These are phyloP conservation scores for Oscheius sp. DNA, from an alignment of 2,888 invertebrate genomes.

Conservation along the genomic window DNA sequence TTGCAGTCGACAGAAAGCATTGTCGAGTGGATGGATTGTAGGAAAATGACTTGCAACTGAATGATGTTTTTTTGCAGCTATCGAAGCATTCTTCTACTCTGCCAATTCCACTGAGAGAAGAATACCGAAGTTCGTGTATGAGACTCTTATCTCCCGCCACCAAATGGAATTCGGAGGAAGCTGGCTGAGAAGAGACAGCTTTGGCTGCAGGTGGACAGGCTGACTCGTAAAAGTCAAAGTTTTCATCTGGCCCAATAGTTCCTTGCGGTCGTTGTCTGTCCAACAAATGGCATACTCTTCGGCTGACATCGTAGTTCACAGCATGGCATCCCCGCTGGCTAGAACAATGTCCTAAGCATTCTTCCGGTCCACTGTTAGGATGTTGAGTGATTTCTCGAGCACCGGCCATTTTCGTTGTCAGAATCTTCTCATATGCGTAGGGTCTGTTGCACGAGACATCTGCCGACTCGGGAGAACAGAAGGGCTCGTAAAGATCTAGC, in stretches of 20 bases:
- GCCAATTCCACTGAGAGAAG: background rate
- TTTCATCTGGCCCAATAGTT: conserved; percentile 46
- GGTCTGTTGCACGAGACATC: conserved; percentile 60
- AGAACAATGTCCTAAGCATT: conserved; percentile 61
- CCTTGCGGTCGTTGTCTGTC: conserved; percentile 37
- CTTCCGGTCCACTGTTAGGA: conserved; percentile 9
- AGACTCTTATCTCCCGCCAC: conserved; percentile 9
- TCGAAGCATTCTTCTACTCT: background rate
- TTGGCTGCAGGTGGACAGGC: conserved; percentile 17
- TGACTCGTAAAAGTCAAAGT: conserved; percentile 61
- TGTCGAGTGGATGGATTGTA: conserved; percentile 39
- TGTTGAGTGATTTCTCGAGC: conserved; percentile 10
- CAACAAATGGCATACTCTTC: conserved; percentile 41
- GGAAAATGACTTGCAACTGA: conserved; percentile 49
- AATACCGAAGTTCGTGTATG: background rate
- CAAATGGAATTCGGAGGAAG: background rate
- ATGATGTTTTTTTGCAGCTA: conserved; percentile 39
- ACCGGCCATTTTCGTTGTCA: conserved; percentile 44
- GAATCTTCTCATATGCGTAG: conserved; percentile 58
- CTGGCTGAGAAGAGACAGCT: background rate
- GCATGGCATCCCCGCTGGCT: conserved; percentile 50
- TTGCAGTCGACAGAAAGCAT: conserved; percentile 46
- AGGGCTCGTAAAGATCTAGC: conserved; percentile 69
- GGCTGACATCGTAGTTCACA: conserved; percentile 59
- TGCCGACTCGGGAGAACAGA: conserved; percentile 55